These are phyloP conservation scores for Timema cristinae DNA, from an alignment of 2,888 invertebrate species.

Conservation along the genomic window DNA sequence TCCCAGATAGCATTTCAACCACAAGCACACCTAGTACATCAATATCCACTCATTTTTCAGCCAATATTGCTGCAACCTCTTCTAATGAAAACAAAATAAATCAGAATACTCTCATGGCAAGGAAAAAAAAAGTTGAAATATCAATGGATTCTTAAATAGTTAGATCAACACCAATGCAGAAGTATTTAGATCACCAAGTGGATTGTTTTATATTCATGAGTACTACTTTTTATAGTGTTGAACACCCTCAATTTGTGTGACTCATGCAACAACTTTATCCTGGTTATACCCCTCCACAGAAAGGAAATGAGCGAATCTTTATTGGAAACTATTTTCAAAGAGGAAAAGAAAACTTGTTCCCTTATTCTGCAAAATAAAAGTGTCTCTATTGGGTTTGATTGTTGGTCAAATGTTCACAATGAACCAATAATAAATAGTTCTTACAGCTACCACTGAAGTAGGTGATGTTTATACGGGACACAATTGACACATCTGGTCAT, in stretches of 20 bases:
- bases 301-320: neutral
- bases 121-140: constrained; percentile 6
- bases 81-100: neutral
- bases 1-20: neutral
- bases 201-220: neutral
- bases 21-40: neutral
- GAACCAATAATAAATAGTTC: no score
- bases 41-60: neutral
- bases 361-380: constrained; percentile 11
- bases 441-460: no score
- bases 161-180: neutral
- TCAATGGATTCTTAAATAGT: neutral
- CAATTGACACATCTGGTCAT: constrained; percentile 6
- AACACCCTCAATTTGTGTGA: neutral
- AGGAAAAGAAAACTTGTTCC: constrained; percentile 4
- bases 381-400: constrained; percentile 7
- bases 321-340: neutral
- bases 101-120: neutral
- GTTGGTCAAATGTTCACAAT: no score
- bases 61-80: no score
- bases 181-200: neutral
- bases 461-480: neutral
- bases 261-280: neutral
- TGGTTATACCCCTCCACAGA: constrained; percentile 11
- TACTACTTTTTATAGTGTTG: neutral